Evolutionary conservation across 2,113 vertebrate genomes (phyloP).

Genomic region (Pristiophorus japonicus): DNA sequence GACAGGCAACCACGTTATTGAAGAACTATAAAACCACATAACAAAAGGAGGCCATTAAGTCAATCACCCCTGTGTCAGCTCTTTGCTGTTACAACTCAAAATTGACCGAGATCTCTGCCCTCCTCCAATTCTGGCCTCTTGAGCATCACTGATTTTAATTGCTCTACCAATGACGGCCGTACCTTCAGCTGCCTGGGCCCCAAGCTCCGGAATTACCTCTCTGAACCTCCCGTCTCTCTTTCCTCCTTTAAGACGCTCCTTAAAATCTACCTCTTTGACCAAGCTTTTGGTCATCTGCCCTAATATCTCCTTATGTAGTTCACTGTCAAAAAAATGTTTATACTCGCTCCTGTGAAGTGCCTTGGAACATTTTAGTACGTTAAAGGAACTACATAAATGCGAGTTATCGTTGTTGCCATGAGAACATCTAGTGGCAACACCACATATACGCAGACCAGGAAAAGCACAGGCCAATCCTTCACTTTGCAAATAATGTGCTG

Average conservation of each 20-base stretch:
- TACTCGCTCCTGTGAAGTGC: too few species aligned
- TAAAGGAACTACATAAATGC: neutral
- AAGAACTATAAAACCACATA: neutral
- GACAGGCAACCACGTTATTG: too few species aligned
- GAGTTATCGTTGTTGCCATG: neutral
- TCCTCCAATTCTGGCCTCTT: neutral
- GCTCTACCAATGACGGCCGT: neutral
- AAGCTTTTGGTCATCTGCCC: neutral
- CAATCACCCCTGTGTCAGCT: neutral
- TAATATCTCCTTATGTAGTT: too few species aligned
- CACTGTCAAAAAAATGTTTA: too few species aligned
- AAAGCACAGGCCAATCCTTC: neutral
- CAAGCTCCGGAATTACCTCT: neutral
- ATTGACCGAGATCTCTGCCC: neutral
- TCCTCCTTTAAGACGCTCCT: too few species aligned
- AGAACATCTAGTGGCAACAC: neutral
- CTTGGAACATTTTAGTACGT: too few species aligned
- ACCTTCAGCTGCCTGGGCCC: neutral
- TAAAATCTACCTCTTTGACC: neutral
- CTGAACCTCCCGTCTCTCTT: neutral
- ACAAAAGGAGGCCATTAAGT: neutral
- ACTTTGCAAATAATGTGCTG: neutral
- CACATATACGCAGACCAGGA: neutral
- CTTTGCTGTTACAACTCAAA: neutral
- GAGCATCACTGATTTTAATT: neutral